Conservation (phyloP, 2,113 vertebrate species). For the Oriolus oriolus region DNA sequence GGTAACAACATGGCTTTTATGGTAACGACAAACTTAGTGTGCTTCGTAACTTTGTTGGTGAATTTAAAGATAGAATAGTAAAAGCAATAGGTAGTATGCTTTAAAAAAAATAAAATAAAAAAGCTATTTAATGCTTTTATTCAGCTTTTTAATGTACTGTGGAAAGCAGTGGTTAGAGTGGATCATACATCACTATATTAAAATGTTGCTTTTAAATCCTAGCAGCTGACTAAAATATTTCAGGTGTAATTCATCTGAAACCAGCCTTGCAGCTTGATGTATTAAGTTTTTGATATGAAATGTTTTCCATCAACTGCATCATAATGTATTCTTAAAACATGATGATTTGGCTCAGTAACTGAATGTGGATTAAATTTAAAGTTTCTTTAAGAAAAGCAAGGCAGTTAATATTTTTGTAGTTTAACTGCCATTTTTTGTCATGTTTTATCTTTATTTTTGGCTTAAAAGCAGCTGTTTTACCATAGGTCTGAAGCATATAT, state of each 20-base stretch:
- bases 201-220: slow-evolving; percentile 27
- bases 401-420: neutral
- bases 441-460: neutral
- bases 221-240: slow-evolving; percentile 52
- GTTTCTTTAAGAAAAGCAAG: neutral
- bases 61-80: neutral
- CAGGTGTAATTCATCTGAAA: slow-evolving; percentile 48
- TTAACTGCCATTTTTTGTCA: neutral
- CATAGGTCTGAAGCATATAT: neutral
- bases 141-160: neutral
- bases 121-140: neutral
- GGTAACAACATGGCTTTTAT: neutral
- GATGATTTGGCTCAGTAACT: neutral
- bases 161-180: neutral
- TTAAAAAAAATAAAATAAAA: neutral
- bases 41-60: neutral
- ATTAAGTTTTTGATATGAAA: slow-evolving; percentile 32
- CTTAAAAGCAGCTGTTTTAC: neutral
- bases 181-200: slow-evolving; percentile 46
- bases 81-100: neutral
- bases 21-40: neutral
- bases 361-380: neutral
- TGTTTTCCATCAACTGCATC: slow-evolving; percentile 9
- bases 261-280: neutral
- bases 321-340: slow-evolving; percentile 2